phyloP scores from a whole-genome alignment of 1,140 invertebrate species.

The Himalopsyche phryganea region DNA sequence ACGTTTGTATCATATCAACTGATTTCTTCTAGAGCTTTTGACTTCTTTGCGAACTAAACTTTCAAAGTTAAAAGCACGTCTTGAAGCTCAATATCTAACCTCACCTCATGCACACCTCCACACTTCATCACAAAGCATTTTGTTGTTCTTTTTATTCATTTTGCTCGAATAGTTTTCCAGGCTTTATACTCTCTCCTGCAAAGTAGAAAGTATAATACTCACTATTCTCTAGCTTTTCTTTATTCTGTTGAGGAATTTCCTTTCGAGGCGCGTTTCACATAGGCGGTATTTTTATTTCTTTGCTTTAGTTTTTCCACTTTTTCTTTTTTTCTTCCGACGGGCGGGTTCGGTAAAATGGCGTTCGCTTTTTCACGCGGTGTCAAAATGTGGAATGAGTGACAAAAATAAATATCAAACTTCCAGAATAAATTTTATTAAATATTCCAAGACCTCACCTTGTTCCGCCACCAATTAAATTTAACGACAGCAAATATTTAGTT shows the following conservation, averaged over 20 bases:
- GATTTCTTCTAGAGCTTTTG: too few species aligned
- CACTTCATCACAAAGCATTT: conserved; percentile 1
- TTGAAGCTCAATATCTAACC: too few species aligned
- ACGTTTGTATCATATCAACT: too few species aligned
- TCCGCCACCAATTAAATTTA: too few species aligned
- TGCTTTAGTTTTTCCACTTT: conserved; percentile 22
- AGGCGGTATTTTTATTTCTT: conserved; percentile 31
- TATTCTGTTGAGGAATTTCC: conserved; percentile 29
- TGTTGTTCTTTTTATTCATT: conserved; percentile 22
- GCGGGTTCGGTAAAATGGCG: conserved; percentile 8
- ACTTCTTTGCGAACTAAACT: too few species aligned
- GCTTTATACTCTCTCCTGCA: conserved; percentile 17
- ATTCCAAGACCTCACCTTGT: too few species aligned
- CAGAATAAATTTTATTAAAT: too few species aligned
- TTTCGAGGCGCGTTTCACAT: conserved; percentile 19
- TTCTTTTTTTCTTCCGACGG: conserved; percentile 19
- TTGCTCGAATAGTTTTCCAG: conserved; percentile 18
- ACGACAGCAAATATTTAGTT: too few species aligned
- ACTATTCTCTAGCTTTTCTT: conserved; percentile 15
- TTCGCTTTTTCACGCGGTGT: neutral
- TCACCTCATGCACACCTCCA: too few species aligned
- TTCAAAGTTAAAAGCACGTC: too few species aligned
- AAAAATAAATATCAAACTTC: neutral
- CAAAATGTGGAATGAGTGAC: neutral
- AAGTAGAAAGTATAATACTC: neutral